Evolutionary conservation across 2,113 vertebrate species (phyloP).

Genomic region (Aspidoscelis tigris): DNA sequence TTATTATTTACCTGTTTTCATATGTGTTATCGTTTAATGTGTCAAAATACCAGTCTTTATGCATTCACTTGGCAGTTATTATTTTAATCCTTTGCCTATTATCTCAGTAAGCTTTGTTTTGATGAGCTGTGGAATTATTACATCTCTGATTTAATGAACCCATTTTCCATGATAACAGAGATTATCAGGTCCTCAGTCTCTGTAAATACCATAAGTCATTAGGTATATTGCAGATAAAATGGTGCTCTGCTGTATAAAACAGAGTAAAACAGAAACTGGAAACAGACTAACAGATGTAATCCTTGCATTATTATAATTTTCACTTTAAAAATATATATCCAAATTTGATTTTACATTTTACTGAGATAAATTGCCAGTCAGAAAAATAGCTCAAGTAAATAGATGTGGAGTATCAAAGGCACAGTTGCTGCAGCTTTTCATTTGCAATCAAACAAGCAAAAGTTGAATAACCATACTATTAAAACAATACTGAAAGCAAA

Average conservation of each 20-base stretch:
- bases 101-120: slow-evolving; percentile 36
- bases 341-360: background rate
- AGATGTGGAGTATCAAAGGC: background rate
- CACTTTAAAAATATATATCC: background rate
- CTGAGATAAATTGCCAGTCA: background rate
- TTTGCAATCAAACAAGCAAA: background rate
- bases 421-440: background rate
- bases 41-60: background rate
- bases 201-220: background rate
- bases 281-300: background rate
- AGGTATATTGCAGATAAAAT: slow-evolving; percentile 10
- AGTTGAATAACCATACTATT: too few relatives aligned
- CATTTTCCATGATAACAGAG: slow-evolving; percentile 56
- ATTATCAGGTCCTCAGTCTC: slow-evolving; percentile 28
- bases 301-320: background rate
- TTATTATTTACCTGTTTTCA: background rate
- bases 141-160: slow-evolving; percentile 58
- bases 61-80: background rate
- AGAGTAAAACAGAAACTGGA: background rate
- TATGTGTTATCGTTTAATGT: background rate
- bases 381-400: background rate
- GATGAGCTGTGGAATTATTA: slow-evolving; percentile 50
- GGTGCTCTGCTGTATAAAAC: background rate
- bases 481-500: too few relatives aligned
- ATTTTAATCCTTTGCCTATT: slow-evolving; percentile 52